phyloP scores from a whole-genome alignment of 2,888 invertebrate genomes.

The Plebejus argus region DNA sequence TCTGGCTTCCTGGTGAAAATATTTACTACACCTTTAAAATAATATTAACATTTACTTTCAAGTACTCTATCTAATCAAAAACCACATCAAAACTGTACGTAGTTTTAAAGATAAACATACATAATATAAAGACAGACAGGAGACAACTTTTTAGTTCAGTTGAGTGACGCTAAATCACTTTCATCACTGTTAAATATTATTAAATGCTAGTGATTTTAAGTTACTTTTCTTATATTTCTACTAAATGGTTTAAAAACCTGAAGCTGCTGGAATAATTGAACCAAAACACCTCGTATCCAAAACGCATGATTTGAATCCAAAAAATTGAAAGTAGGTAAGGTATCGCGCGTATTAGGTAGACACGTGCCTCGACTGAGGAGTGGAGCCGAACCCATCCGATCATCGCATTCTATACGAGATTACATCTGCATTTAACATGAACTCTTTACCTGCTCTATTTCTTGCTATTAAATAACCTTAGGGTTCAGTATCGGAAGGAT shows the following conservation, averaged over 20 bases:
- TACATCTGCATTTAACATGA: slow-evolving; percentile 65
- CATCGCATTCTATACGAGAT: slow-evolving; percentile 69
- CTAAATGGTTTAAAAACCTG: neutral
- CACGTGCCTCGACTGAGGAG: slow-evolving; percentile 63
- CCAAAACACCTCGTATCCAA: neutral
- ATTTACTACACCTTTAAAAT: no score
- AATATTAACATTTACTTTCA: no score
- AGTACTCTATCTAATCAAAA: no score
- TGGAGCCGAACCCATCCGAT: slow-evolving; percentile 51
- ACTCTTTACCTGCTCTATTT: slow-evolving; percentile 52
- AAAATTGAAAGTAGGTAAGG: slow-evolving; percentile 14
- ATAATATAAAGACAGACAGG: no score
- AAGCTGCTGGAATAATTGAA: neutral
- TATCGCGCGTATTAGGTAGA: slow-evolving; percentile 32
- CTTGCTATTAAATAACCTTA: neutral
- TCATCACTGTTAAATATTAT: no score
- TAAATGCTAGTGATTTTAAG: no score
- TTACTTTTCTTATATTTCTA: neutral
- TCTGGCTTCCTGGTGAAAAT: no score
- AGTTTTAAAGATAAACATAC: no score
- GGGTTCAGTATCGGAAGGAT: neutral
- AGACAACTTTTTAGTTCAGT: no score
- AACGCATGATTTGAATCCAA: neutral
- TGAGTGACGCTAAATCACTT: no score
- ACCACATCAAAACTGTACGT: no score